Conservation (phyloP, 2,888 invertebrate species). For the Ypsolopha scabrella region DNA sequence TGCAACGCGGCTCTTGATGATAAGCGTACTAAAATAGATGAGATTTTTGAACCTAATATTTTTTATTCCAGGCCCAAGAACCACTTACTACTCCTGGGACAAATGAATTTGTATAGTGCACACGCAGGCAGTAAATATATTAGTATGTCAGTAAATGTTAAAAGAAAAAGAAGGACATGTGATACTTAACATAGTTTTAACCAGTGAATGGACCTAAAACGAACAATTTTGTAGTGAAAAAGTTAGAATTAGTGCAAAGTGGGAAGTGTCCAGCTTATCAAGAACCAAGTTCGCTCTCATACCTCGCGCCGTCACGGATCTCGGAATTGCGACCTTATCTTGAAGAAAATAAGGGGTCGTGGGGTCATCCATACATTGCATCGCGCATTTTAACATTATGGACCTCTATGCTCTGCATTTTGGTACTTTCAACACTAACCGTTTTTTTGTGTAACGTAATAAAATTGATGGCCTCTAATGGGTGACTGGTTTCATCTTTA, state of each 20-base stretch:
- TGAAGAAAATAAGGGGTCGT: neutral
- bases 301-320: slow-evolving; percentile 42
- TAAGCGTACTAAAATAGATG: no score
- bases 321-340: slow-evolving; percentile 30
- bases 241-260: slow-evolving; percentile 47
- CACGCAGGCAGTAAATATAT: slow-evolving; percentile 60
- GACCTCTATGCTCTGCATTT: no score
- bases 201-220: slow-evolving; percentile 54
- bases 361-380: no score
- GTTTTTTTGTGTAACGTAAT: no score
- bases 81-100: slow-evolving; percentile 84
- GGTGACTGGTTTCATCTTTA: no score
- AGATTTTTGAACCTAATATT: slow-evolving; percentile 1
- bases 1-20: no score
- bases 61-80: slow-evolving; percentile 79
- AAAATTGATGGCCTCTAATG: no score
- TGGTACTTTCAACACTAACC: no score
- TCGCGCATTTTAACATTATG: no score
- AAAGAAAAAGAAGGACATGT: slow-evolving; percentile 62
- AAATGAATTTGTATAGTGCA: slow-evolving; percentile 81
- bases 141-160: slow-evolving; percentile 60
- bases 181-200: slow-evolving; percentile 34
- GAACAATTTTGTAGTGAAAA: slow-evolving; percentile 46
- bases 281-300: slow-evolving; percentile 43
- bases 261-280: slow-evolving; percentile 31